Evolutionary conservation across 2,888 invertebrate genomes (phyloP).

Genomic region (Cryptocheilus praepositus): DNA sequence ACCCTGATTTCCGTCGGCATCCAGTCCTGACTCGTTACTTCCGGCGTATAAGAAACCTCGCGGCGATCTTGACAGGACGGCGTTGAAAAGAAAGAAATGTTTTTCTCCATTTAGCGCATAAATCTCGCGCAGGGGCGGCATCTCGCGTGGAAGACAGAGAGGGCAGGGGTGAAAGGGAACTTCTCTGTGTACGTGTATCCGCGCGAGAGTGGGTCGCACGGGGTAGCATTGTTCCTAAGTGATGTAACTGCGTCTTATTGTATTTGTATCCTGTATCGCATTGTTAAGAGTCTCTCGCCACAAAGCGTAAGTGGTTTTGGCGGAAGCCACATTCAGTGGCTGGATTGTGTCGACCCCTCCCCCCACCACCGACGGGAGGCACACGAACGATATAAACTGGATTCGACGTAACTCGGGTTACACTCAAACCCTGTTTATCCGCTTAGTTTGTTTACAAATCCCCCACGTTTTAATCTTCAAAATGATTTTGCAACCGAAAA

Average conservation of each 20-base stretch:
- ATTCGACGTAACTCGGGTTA: conserved; percentile 59
- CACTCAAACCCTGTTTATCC: neutral
- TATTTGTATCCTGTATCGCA: conserved; percentile 75
- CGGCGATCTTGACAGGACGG: conserved; percentile 49
- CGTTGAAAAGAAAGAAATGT: conserved; percentile 66
- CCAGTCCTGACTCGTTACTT: conserved; percentile 42
- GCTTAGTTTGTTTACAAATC: no score
- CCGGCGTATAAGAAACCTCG: conserved; percentile 46
- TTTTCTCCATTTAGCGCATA: conserved; percentile 75
- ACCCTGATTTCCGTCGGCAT: conserved; percentile 51
- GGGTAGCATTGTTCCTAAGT: conserved; percentile 74
- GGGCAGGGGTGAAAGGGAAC: conserved; percentile 21
- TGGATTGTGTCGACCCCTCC: conserved; percentile 67
- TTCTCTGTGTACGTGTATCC: conserved; percentile 24
- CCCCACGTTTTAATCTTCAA: neutral
- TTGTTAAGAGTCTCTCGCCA: conserved; percentile 73
- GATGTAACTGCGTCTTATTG: conserved; percentile 76
- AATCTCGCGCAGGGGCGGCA: conserved; percentile 63
- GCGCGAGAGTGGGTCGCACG: conserved; percentile 44
- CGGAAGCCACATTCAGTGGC: conserved; percentile 75
- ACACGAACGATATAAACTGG: conserved; percentile 50
- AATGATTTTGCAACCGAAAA: neutral
- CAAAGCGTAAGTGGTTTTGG: conserved; percentile 75
- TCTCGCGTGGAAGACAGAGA: conserved; percentile 40
- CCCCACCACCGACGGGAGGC: conserved; percentile 46